Evolutionary conservation across 2,113 vertebrate species (phyloP), one percentile per base, ranked within the genome.

Genomic region (Percopsis transmontana): DNA sequence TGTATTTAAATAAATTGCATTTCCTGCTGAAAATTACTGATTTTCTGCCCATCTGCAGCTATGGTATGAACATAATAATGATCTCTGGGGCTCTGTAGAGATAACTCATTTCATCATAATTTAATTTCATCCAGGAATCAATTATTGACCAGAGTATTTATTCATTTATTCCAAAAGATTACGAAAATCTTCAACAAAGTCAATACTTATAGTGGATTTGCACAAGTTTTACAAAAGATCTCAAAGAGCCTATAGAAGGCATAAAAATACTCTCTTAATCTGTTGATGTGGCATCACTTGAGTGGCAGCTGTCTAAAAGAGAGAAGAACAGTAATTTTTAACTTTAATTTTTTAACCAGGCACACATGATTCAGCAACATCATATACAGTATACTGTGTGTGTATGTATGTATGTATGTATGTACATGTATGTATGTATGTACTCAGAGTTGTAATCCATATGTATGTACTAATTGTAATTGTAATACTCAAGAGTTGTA

Each of bases 281-380:
- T 5, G 27, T 52, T 5, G 62, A 1, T 2, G 51, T 38, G 53
- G 72, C 60, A 0, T 76, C 62, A 51, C 71, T 62, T 38, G 54
- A 78, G 69, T 56, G 67, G n/a, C 71, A 79, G 66, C 20, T 50
- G 39, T 82, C 83, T 87, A 75, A 1, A 81, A 71, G 40, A 40
- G 44, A 8, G 12, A 47, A n/a, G n/a, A 33, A 23, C 12, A 13
- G 51, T 52, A 66, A 39, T 64, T n/a, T n/a, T n/a, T n/a, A n/a
- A n/a, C n/a, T n/a, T n/a, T n/a, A n/a, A 6, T 33, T 33, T 33
- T 33, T 33, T 33, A 5, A 27, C 39, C 15, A 15, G 0, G 21
- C 1, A 42, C 19, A 19, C 18, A 44, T 21, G 27, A 21, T 52
- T 33, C 27, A 33, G 12, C 11, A 4, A 6, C n/a, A n/a, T n/a